Evolutionary conservation across 2,113 vertebrate genomes (phyloP).

Genomic region (Callithrix jacchus): DNA sequence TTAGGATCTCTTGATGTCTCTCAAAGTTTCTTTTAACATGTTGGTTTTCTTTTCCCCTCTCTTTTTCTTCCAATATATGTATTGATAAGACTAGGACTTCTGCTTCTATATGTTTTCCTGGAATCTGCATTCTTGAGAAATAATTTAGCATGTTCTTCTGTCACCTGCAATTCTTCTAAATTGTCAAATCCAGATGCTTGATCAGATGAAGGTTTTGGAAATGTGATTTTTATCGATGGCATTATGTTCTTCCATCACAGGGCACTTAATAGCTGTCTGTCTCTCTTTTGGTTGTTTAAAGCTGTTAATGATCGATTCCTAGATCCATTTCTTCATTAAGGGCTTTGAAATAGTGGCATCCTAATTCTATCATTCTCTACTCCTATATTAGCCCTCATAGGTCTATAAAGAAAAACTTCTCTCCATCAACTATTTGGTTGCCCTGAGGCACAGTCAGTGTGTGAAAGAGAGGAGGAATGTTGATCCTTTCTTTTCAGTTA

Average conservation of each 20-base stretch:
- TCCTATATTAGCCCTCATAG: neutral
- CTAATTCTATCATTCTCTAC: neutral
- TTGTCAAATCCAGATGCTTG: neutral
- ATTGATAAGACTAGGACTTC: neutral
- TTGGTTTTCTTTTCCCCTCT: neutral
- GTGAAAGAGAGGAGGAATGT: neutral
- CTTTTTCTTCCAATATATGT: neutral
- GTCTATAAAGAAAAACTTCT: neutral
- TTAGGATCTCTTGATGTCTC: neutral
- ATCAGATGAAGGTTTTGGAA: neutral
- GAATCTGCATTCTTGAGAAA: neutral
- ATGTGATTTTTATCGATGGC: neutral
- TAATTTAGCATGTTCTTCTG: neutral
- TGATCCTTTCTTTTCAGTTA: neutral
- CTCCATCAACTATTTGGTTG: neutral
- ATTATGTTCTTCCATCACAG: neutral
- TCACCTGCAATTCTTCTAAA: neutral
- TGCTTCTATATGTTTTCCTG: neutral
- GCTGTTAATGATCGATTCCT: neutral
- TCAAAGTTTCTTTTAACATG: neutral
- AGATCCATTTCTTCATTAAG: neutral
- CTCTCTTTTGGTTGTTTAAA: neutral
- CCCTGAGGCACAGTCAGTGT: neutral
- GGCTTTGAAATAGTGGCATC: neutral
- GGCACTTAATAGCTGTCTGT: neutral